Conservation (phyloP, 1,140 invertebrate species). For the Lucilia cuprina region DNA sequence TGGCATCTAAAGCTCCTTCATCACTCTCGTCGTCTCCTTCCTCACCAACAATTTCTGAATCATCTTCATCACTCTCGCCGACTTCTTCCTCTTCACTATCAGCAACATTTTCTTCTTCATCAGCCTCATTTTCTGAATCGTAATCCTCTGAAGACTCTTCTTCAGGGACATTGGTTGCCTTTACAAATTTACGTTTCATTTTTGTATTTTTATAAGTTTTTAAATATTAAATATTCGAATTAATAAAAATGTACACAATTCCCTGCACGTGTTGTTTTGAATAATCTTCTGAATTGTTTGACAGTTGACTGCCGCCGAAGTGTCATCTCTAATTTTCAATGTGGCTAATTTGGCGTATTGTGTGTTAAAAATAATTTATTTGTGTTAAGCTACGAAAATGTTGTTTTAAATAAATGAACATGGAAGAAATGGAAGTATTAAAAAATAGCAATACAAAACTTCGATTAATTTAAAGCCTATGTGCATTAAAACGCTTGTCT, state of each 20-base stretch:
- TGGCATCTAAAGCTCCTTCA: constrained; percentile 10
- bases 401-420: too few species aligned
- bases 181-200: neutral
- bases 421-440: too few species aligned
- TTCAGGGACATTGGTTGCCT: neutral
- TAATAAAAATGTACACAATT: neutral
- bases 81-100: neutral
- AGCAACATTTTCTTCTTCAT: neutral
- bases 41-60: constrained; percentile 2
- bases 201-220: neutral
- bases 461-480: too few species aligned
- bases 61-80: neutral
- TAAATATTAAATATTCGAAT: neutral
- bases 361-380: too few species aligned
- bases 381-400: too few species aligned
- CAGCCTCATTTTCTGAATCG: neutral
- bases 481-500: too few species aligned
- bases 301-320: too few species aligned
- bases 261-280: neutral
- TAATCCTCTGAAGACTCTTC: neutral
- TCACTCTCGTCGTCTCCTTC: constrained; percentile 28
- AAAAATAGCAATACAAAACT: too few species aligned
- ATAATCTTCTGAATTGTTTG: too few species aligned
- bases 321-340: too few species aligned
- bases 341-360: too few species aligned